A percentile compares a stretch with the other conserved stretches of the same genome.
These are phyloP conservation scores for Sciurus niger DNA, from an alignment of 2,113 vertebrate species.

Conservation along the genomic window DNA sequence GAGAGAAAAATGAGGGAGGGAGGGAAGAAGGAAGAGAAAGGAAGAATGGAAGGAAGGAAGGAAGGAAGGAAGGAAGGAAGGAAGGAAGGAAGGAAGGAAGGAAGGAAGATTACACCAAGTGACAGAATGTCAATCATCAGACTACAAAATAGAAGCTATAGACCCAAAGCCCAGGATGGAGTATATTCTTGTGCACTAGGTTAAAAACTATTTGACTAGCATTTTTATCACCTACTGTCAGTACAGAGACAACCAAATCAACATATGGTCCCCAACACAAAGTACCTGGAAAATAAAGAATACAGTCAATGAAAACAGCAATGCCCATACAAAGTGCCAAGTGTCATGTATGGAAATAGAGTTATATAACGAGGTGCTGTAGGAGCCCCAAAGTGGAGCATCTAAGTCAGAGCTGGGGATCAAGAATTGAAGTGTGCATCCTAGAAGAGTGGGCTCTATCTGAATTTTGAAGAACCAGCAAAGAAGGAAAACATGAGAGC, in stretches of 20 bases:
- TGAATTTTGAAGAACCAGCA: background rate
- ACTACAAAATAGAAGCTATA: background rate
- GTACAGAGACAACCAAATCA: constrained; percentile 9
- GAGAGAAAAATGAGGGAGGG: no score
- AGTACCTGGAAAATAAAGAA: background rate
- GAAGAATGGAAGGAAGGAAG: no score
- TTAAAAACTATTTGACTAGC: background rate
- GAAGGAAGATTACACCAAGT: background rate
- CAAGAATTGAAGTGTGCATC: background rate
- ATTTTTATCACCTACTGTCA: constrained; percentile 40
- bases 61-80: background rate
- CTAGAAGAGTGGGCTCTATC: background rate
- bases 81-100: background rate
- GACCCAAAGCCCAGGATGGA: background rate
- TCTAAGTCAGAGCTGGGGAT: background rate
- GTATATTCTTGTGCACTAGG: background rate
- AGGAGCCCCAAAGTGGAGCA: background rate
- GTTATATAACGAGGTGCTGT: background rate
- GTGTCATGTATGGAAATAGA: background rate
- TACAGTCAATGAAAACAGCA: constrained; percentile 10
- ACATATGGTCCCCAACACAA: background rate
- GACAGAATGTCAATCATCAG: background rate
- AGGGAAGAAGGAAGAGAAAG: no score
- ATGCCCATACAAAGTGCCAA: background rate
- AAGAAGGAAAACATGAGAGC: background rate